phyloP scores from a whole-genome alignment of 2,797 vertebrate genomes.

The Gymnocypris eckloni region DNA sequence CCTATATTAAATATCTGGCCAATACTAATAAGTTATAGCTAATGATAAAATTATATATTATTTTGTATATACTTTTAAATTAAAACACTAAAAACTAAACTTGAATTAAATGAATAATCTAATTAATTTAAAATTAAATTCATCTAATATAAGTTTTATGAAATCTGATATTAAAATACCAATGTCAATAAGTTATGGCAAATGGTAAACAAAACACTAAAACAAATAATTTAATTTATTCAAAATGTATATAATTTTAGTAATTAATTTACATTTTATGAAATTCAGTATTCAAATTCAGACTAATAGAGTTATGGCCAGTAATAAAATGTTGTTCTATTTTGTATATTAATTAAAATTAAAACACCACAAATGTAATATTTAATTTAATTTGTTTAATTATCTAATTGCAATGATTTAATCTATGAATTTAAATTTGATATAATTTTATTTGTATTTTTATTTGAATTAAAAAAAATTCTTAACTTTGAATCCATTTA shows the following conservation, averaged over 20 bases:
- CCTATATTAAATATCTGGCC: neutral
- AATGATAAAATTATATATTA: neutral
- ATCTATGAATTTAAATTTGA: neutral
- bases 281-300: neutral
- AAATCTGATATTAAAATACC: neutral
- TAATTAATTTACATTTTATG: neutral
- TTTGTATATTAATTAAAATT: neutral
- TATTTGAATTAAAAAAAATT: neutral
- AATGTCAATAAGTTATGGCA: neutral
- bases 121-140: neutral
- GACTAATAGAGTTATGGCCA: neutral
- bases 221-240: neutral
- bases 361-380: neutral
- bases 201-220: neutral
- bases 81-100: neutral
- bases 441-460: neutral
- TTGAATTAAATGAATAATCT: neutral
- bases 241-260: neutral
- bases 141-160: neutral
- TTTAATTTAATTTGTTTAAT: neutral
- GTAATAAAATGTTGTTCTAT: neutral
- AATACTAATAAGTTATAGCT: neutral
- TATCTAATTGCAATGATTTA: neutral
- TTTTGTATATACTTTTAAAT: neutral
- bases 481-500: neutral